phyloP scores from a whole-genome alignment of 2,797 vertebrate species.

The Rhynchonycteris naso region DNA sequence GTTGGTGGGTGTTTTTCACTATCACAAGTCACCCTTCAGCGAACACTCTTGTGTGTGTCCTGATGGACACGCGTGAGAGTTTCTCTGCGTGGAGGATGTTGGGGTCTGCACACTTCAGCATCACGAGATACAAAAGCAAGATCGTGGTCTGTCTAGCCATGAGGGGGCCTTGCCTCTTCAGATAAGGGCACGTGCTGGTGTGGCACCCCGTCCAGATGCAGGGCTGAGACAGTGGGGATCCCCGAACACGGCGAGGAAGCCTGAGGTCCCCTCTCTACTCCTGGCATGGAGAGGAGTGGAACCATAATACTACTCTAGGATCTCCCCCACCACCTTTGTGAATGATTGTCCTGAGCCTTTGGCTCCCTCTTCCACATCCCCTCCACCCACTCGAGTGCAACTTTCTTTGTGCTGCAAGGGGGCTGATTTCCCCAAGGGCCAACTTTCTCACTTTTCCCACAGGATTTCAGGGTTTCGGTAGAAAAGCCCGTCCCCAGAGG shows the following conservation, averaged over 20 bases:
- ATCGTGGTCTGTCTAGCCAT: not conserved
- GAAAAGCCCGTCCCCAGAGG: not conserved
- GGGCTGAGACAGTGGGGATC: fast-evolving
- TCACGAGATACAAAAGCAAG: not conserved
- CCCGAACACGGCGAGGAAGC: fast-evolving
- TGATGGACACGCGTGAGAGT: fast-evolving
- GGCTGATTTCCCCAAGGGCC: not conserved
- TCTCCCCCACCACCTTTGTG: fast-evolving
- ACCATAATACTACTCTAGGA: not conserved
- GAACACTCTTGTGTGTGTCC: not conserved
- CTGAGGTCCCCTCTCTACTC: not conserved
- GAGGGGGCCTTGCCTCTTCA: not conserved
- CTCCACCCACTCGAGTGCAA: not conserved
- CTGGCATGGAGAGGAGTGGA: not conserved
- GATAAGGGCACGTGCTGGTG: not conserved
- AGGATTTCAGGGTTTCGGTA: not conserved
- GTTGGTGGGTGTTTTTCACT: not conserved
- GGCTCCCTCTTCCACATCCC: not conserved
- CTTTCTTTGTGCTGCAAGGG: not conserved
- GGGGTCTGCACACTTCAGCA: not conserved
- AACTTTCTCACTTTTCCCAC: not conserved
- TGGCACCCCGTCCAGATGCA: not conserved
- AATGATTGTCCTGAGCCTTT: not conserved
- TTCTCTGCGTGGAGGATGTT: not conserved
- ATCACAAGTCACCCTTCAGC: no score